Conservation (phyloP, 1,140 invertebrate genomes). For the Trichonephila clavata region DNA sequence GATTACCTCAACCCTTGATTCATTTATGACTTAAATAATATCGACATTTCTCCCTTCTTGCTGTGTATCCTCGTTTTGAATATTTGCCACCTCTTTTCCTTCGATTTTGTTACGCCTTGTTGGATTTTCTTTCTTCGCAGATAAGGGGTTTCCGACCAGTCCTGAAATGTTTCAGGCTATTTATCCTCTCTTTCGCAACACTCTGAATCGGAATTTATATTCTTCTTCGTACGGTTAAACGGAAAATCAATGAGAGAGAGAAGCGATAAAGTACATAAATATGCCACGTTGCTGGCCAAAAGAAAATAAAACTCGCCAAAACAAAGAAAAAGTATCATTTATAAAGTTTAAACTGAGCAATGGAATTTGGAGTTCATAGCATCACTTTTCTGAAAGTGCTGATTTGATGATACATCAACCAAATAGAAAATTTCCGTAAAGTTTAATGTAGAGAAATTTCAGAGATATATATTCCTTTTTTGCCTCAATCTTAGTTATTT, state of each 20-base stretch:
- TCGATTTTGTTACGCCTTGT: not conserved
- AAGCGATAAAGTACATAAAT: slow-evolving; percentile 46
- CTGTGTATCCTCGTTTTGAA: not conserved
- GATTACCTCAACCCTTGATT: not conserved
- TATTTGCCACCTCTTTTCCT: slow-evolving; percentile 15
- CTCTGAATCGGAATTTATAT: slow-evolving; percentile 46
- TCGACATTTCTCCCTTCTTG: not conserved
- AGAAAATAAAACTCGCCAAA: not conserved
- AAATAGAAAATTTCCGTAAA: slow-evolving; percentile 15
- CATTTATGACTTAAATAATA: slow-evolving; percentile 16
- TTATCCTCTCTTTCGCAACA: not conserved
- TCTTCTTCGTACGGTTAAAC: slow-evolving; percentile 36
- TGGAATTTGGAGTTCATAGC: slow-evolving; percentile 30
- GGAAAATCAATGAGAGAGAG: slow-evolving; percentile 17
- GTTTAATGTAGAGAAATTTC: slow-evolving; percentile 19
- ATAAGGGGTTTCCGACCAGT: slow-evolving; percentile 28
- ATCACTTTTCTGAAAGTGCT: not conserved
- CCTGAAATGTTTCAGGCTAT: not conserved
- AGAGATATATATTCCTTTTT: not conserved
- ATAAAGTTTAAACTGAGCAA: slow-evolving; percentile 32
- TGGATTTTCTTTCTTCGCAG: not conserved
- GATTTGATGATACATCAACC: slow-evolving; percentile 20
- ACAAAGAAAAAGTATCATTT: slow-evolving; percentile 36
- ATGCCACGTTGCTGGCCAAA: not conserved
- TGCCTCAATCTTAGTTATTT: not conserved